phyloP scores from a whole-genome alignment of 2,888 invertebrate species.

The Himalopsyche anomala region DNA sequence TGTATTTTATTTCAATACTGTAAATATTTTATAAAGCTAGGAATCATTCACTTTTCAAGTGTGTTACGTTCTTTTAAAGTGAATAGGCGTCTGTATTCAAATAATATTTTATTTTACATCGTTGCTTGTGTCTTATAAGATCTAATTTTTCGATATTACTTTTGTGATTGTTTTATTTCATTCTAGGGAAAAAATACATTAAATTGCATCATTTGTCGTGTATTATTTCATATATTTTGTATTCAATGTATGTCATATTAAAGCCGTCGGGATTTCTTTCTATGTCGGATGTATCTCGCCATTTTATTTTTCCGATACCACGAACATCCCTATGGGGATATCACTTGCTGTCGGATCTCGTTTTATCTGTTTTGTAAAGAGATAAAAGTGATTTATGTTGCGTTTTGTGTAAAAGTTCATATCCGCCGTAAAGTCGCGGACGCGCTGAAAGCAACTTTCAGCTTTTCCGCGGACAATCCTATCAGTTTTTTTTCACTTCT shows the following conservation, averaged over 20 bases:
- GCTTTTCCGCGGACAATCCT: conserved; percentile 29
- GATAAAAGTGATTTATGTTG: conserved; percentile 61
- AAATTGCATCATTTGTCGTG: not conserved
- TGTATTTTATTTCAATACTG: too few species aligned
- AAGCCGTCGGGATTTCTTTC: conserved; percentile 11
- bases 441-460: conserved; percentile 50
- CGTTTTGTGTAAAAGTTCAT: conserved; percentile 60
- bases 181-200: not conserved
- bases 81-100: too few species aligned
- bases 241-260: not conserved
- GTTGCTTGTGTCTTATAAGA: too few species aligned
- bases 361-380: conserved; percentile 55
- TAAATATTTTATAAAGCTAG: too few species aligned
- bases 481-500: not conserved
- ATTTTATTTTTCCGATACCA: conserved; percentile 39
- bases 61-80: too few species aligned
- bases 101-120: too few species aligned
- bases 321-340: conserved; percentile 47
- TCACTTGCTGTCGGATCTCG: conserved; percentile 46
- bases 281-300: not conserved
- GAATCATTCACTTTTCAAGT: too few species aligned
- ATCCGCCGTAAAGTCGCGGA: conserved; percentile 51
- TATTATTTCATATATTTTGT: not conserved
- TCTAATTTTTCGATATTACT: too few species aligned
- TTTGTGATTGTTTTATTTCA: not conserved